phyloP scores from a whole-genome alignment of 2,797 vertebrate species.

The Coendou prehensilis region DNA sequence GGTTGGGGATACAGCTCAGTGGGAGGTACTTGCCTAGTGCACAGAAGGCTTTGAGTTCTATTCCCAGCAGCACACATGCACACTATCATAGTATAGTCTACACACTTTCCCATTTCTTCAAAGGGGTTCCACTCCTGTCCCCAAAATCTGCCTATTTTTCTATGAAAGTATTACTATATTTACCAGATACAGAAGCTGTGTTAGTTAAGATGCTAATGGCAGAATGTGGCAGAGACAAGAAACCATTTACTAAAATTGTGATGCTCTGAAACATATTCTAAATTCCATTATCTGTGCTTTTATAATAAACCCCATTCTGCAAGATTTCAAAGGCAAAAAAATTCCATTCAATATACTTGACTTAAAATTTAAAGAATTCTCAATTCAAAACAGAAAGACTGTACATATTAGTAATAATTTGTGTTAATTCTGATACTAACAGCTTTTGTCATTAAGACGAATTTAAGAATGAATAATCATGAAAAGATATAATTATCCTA shows the following conservation, averaged over 20 bases:
- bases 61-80: neutral
- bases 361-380: slow-evolving; percentile 60
- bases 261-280: slow-evolving; percentile 60
- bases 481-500: slow-evolving; percentile 31
- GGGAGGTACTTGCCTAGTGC: neutral
- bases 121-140: neutral
- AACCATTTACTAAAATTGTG: slow-evolving; percentile 34
- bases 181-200: slow-evolving; percentile 47
- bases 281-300: slow-evolving; percentile 36
- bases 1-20: neutral
- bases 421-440: neutral
- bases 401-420: slow-evolving; percentile 22
- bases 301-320: slow-evolving; percentile 48
- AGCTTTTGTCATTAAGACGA: slow-evolving; percentile 39
- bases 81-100: neutral
- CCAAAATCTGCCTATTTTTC: neutral
- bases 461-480: slow-evolving; percentile 17
- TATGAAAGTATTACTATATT: slow-evolving; percentile 53
- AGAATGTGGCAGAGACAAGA: neutral
- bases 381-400: slow-evolving; percentile 48
- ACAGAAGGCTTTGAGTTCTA: neutral
- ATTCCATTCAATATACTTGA: slow-evolving; percentile 4
- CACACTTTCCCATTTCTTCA: slow-evolving; percentile 26
- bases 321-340: slow-evolving; percentile 39
- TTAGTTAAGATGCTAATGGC: neutral